Percentiles rank a stretch among this genome's conserved stretches.
Conservation (phyloP, 2,113 vertebrate species). For the Marmota monax region DNA sequence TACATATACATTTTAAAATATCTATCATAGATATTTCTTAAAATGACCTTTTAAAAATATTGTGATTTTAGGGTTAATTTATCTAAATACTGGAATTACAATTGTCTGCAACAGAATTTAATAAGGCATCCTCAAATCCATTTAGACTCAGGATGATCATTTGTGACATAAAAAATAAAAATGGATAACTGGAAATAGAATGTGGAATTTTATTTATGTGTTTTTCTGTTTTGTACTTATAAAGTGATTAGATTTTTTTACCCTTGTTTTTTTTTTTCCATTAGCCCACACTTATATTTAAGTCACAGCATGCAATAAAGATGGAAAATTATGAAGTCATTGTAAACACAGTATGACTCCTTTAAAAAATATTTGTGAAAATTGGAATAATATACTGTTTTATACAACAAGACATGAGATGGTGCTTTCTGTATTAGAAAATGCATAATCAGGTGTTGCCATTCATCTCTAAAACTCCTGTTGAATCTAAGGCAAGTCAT, state of each 20-base stretch:
- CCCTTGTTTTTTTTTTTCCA: not conserved
- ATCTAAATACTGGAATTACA: not conserved
- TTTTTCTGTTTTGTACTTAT: constrained; percentile 36
- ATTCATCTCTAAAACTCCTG: constrained; percentile 51
- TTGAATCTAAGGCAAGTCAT: constrained; percentile 49
- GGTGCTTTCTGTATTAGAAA: constrained; percentile 48
- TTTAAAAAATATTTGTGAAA: constrained; percentile 70
- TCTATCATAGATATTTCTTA: not conserved
- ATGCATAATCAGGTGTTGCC: constrained; percentile 19
- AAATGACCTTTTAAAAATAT: not conserved
- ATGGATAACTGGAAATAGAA: not conserved
- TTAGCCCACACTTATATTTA: constrained; percentile 56
- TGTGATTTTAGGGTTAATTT: not conserved
- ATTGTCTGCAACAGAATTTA: not conserved
- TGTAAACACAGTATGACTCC: constrained; percentile 56
- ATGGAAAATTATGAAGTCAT: constrained; percentile 71
- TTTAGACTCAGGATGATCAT: not conserved
- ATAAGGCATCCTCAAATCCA: not conserved
- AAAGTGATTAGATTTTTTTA: not conserved
- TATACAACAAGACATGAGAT: constrained; percentile 5
- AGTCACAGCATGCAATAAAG: constrained; percentile 59
- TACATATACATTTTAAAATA: not conserved
- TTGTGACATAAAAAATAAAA: constrained; percentile 37
- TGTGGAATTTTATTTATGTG: not conserved
- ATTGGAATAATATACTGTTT: constrained; percentile 51